Evolutionary conservation across 2,113 vertebrate species (phyloP).

Genomic region (Thryonomys swinderianus): DNA sequence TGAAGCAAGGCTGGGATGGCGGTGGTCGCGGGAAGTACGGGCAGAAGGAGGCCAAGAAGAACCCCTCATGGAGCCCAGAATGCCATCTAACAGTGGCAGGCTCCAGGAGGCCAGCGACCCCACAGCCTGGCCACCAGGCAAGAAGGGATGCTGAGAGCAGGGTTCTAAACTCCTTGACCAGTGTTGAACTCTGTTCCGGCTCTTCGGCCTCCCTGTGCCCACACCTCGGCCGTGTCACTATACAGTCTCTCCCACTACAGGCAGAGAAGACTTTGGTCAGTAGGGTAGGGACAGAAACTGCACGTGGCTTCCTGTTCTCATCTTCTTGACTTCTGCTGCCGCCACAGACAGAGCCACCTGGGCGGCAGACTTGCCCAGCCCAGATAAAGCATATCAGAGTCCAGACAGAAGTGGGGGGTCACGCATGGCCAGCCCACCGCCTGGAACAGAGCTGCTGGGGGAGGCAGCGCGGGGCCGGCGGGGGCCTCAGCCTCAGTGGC

Average conservation of each 20-base stretch:
- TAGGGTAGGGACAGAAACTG: background rate
- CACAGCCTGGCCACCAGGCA: background rate
- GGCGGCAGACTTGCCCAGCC: background rate
- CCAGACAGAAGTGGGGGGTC: background rate
- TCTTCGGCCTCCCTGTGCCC: background rate
- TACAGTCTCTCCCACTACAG: background rate
- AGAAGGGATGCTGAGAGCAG: background rate
- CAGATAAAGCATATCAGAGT: background rate
- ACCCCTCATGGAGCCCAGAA: rapidly evolving
- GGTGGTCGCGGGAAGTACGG: background rate
- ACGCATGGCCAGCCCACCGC: background rate
- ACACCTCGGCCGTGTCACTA: background rate
- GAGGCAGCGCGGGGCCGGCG: no score
- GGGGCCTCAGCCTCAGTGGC: no score
- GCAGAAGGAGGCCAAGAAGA: background rate
- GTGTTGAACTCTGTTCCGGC: background rate
- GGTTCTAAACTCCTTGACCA: background rate
- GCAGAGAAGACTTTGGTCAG: background rate
- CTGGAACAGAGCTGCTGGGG: background rate
- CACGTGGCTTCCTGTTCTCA: background rate
- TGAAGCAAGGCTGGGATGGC: background rate
- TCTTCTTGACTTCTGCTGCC: background rate
- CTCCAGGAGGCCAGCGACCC: background rate
- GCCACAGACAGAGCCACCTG: background rate
- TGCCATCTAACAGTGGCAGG: background rate